phyloP scores from a whole-genome alignment of 1,140 invertebrate genomes.

The Philotrypesis tridentata region DNA sequence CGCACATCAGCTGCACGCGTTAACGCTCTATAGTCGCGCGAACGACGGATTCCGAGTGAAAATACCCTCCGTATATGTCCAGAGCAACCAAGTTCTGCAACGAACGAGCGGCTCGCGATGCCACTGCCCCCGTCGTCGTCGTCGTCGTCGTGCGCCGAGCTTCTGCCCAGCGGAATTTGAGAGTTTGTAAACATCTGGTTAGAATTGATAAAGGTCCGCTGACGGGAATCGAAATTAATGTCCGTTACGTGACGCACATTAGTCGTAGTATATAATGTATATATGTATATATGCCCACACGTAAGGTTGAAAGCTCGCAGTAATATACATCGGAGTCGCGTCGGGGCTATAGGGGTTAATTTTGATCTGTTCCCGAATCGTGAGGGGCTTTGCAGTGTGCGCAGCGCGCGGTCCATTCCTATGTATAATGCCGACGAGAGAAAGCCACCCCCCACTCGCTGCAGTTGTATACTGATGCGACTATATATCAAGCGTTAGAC shows the following conservation, averaged over 20 bases:
- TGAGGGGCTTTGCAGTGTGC: conserved; percentile 15
- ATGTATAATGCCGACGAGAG: background rate
- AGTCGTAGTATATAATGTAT: no score
- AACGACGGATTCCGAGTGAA: no score
- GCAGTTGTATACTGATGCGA: no score
- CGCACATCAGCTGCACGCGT: background rate
- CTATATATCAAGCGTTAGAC: no score
- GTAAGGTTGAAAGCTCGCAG: no score
- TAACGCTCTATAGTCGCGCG: no score
- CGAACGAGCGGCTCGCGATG: background rate
- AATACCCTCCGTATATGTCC: no score
- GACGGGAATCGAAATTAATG: background rate
- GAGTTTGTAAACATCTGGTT: background rate
- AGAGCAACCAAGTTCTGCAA: background rate
- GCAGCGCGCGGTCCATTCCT: background rate
- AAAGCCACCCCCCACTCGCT: no score
- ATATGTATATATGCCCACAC: no score
- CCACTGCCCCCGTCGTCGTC: no score
- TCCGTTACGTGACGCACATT: background rate
- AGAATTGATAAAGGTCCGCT: background rate
- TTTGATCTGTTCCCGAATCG: conserved; percentile 49
- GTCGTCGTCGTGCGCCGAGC: no score
- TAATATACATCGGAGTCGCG: background rate
- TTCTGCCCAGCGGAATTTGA: background rate
- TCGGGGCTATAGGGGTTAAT: conserved; percentile 48